Evolutionary conservation across 2,113 vertebrate genomes (phyloP).

Genomic region (Catharus fuscescens): DNA sequence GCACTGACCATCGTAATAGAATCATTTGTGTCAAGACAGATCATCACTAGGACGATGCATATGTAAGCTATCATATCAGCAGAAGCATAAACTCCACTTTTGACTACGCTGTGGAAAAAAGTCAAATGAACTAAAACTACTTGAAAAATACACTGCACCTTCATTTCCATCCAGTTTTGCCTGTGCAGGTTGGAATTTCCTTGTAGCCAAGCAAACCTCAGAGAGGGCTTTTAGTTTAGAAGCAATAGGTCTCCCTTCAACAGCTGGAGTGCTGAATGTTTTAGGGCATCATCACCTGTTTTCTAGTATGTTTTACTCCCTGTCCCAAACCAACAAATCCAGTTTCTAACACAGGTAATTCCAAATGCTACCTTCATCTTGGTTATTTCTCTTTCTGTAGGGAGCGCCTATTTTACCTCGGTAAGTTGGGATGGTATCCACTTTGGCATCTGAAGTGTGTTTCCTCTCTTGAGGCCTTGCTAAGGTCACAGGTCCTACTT

Average conservation of each 20-base stretch:
- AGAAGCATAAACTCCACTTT: background rate
- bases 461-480: slow-evolving; percentile 73
- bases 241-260: background rate
- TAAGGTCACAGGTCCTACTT: slow-evolving; percentile 72
- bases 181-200: background rate
- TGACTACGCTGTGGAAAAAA: background rate
- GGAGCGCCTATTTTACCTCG: slow-evolving; percentile 74
- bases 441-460: slow-evolving; percentile 58
- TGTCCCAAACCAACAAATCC: background rate
- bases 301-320: background rate
- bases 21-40: background rate
- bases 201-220: background rate
- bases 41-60: background rate
- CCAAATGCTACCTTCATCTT: background rate
- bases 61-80: background rate
- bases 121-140: background rate
- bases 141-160: background rate
- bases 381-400: background rate
- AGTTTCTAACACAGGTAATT: background rate
- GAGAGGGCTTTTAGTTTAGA: background rate
- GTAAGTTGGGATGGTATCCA: slow-evolving; percentile 86
- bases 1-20: background rate
- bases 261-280: background rate
- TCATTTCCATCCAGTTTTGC: background rate
- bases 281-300: background rate